These are phyloP conservation scores for Rhopilema esculentum DNA, from an alignment of 30 jellyfish, hydroid and myxozoan genomes.

Conservation along the genomic window DNA sequence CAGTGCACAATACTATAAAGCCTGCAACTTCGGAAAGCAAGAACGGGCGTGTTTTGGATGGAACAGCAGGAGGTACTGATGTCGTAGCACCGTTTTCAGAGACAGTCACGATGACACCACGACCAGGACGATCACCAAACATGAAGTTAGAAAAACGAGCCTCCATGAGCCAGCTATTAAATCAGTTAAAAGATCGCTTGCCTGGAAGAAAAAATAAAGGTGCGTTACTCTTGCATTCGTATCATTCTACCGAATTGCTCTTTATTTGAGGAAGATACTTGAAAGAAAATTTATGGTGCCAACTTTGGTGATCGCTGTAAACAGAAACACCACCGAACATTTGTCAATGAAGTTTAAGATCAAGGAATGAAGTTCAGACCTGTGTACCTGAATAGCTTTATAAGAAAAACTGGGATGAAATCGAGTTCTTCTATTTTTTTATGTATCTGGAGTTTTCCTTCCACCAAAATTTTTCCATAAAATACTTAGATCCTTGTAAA, in stretches of 20 bases:
- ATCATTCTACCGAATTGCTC: too few relatives aligned
- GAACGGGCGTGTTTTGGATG: slow-evolving; percentile 18
- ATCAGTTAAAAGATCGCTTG: slow-evolving; percentile 51
- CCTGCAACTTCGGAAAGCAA: slow-evolving; percentile 13
- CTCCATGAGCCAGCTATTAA: slow-evolving; percentile 59
- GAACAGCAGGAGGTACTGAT: slow-evolving; percentile 7
- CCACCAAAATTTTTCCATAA: too few relatives aligned
- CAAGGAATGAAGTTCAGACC: too few relatives aligned
- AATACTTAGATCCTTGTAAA: too few relatives aligned
- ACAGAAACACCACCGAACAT: background rate
- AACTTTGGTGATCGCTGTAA: too few relatives aligned
- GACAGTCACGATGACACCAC: slow-evolving; percentile 25
- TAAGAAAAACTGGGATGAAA: background rate
- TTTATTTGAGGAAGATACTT: too few relatives aligned
- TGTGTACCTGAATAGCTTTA: background rate
- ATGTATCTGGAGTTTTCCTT: too few relatives aligned
- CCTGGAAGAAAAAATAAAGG: slow-evolving; percentile 66
- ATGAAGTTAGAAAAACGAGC: slow-evolving; percentile 62
- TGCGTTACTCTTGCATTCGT: background rate
- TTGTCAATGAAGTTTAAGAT: background rate
- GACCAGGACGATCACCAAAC: slow-evolving; percentile 17
- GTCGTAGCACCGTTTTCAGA: slow-evolving; percentile 12
- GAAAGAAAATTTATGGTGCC: too few relatives aligned
- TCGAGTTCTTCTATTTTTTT: too few relatives aligned
- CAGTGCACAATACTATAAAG: slow-evolving; percentile 25